A percentile compares a stretch with the other conserved stretches of the same genome.
Conservation (phyloP, 2,113 vertebrate species). For the Struthidea cinerea region DNA sequence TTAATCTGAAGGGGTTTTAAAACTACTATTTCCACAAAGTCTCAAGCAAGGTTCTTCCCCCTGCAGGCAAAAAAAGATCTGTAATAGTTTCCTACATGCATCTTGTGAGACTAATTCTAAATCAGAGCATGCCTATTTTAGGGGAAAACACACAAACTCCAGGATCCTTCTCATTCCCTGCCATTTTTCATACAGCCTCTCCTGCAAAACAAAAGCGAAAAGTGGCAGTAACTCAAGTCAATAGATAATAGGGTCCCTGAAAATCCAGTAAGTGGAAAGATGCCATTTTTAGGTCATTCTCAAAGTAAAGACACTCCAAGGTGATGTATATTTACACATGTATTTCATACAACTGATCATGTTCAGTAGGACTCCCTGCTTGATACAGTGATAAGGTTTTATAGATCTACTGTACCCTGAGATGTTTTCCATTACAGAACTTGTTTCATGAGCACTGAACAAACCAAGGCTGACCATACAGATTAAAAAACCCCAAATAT, state of each 20-base stretch:
- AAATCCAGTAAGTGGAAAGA: neutral
- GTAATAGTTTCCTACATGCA: neutral
- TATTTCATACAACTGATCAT: neutral
- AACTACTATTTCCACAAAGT: neutral
- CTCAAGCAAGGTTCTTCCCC: neutral
- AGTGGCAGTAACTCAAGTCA: neutral
- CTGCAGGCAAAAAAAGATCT: neutral
- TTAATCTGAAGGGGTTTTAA: neutral
- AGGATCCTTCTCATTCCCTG: neutral
- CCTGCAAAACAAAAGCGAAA: conserved; percentile 23
- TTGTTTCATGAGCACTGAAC: neutral
- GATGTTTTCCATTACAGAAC: neutral
- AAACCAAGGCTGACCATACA: neutral
- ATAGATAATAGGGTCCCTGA: neutral
- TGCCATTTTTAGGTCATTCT: conserved; percentile 46
- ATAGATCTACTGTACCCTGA: neutral
- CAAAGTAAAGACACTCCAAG: neutral
- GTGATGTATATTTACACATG: neutral
- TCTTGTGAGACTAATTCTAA: neutral
- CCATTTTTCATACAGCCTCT: neutral
- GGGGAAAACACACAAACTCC: neutral
- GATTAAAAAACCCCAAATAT: neutral
- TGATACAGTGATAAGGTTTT: neutral
- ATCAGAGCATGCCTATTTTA: neutral
- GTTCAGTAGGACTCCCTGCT: neutral